Conservation (phyloP, 2,113 vertebrate genomes). For the Mobula birostris region DNA sequence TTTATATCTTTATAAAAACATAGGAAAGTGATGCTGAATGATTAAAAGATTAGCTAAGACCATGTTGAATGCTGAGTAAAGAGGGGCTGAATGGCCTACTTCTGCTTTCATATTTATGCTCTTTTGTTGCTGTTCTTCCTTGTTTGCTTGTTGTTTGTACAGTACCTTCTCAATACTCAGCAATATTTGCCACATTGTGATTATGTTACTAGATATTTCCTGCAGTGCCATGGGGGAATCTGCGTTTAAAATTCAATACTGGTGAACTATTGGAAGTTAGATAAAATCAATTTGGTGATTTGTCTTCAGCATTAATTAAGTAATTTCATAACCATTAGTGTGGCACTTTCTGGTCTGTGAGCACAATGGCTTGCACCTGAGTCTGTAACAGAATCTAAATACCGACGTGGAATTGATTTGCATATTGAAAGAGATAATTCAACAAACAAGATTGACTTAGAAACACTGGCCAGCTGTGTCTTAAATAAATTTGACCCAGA, state of each 20-base stretch:
- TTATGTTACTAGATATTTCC: neutral
- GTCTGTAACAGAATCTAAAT: slow-evolving; percentile 4
- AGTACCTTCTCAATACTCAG: neutral
- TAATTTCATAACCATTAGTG: neutral
- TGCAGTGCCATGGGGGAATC: neutral
- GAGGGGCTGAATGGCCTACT: too few relatives aligned
- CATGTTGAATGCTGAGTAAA: too few relatives aligned
- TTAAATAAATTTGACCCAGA: neutral
- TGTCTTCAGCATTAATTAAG: slow-evolving; percentile 1
- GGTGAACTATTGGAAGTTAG: neutral
- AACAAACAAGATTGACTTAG: slow-evolving; percentile 10
- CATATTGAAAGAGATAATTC: slow-evolving; percentile 9
- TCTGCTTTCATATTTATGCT: too few relatives aligned
- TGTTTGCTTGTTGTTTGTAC: neutral
- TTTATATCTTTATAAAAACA: too few relatives aligned
- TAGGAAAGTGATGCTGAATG: too few relatives aligned
- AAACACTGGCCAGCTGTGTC: neutral
- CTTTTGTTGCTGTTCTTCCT: neutral
- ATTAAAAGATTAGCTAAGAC: too few relatives aligned
- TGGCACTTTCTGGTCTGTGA: neutral
- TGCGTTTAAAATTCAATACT: neutral
- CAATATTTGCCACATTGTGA: neutral
- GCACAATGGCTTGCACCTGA: slow-evolving; percentile 31
- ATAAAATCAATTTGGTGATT: slow-evolving; percentile 17
- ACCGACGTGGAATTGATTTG: slow-evolving; percentile 3